Evolutionary conservation across 1,140 invertebrate genomes (phyloP).

Genomic region (Zeugodacus cucurbitae): DNA sequence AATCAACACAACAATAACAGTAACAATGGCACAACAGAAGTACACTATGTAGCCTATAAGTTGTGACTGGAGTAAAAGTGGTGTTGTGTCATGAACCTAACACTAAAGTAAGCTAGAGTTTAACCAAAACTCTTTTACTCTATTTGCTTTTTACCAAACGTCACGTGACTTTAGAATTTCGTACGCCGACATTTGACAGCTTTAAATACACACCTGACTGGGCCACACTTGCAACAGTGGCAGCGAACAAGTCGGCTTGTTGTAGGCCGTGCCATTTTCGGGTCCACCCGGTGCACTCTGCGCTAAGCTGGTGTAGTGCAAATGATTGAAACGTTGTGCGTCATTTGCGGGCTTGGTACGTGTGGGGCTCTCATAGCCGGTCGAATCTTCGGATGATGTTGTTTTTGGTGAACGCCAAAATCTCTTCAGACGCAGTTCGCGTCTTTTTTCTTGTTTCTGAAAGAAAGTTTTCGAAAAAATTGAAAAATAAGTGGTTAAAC

Average conservation of each 20-base stretch:
- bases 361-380: conserved; percentile 65
- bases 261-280: conserved; percentile 47
- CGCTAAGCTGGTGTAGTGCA: conserved; percentile 62
- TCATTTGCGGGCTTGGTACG: conserved; percentile 58
- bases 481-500: background rate
- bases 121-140: background rate
- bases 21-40: background rate
- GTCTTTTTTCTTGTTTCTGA: conserved; percentile 68
- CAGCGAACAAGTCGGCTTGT: conserved; percentile 69
- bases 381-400: conserved; percentile 65
- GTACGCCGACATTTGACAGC: background rate
- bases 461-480: background rate
- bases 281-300: conserved; percentile 48
- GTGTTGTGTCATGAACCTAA: conserved; percentile 20
- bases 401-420: conserved; percentile 67
- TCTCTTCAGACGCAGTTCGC: conserved; percentile 67
- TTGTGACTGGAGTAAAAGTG: background rate
- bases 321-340: conserved; percentile 62
- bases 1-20: conserved; percentile 28
- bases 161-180: no score
- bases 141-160: background rate
- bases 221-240: conserved; percentile 76
- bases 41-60: background rate
- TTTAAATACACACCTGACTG: conserved; percentile 63
- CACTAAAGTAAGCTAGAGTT: background rate